Percentiles rank a stretch among this genome's conserved stretches.
Evolutionary conservation across 2,888 invertebrate species (phyloP).

Genomic region (Brassicogethes aeneus): DNA sequence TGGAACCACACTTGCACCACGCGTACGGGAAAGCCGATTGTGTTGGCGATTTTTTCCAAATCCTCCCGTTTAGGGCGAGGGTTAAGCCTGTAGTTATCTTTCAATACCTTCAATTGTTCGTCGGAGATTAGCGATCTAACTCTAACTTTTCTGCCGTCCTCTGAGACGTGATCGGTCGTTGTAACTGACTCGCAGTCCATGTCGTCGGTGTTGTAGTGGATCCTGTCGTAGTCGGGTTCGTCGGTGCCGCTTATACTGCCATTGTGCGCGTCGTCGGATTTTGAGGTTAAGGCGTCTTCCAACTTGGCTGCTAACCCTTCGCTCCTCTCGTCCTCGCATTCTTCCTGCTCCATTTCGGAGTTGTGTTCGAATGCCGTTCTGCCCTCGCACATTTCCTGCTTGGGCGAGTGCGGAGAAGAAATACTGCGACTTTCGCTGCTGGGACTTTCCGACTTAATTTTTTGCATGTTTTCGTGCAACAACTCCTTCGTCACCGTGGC

Average conservation of each 20-base stretch:
- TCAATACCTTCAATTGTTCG: conserved; percentile 82
- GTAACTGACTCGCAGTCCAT: conserved; percentile 46
- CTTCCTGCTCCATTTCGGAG: conserved; percentile 60
- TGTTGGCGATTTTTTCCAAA: conserved; percentile 78
- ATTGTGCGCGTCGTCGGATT: conserved; percentile 46
- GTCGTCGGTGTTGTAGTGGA: conserved; percentile 44
- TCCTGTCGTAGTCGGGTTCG: conserved; percentile 40
- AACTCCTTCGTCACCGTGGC: conserved; percentile 67
- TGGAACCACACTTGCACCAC: conserved; percentile 96
- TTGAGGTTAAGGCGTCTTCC: conserved; percentile 53
- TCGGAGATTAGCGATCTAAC: conserved; percentile 92
- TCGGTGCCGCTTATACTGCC: conserved; percentile 35
- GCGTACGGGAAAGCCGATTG: conserved; percentile 63
- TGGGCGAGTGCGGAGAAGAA: conserved; percentile 30
- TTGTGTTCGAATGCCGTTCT: conserved; percentile 48
- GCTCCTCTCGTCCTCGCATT: conserved; percentile 57
- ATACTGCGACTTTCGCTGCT: conserved; percentile 41
- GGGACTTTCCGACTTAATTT: conserved; percentile 51
- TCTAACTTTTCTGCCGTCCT: conserved; percentile 69
- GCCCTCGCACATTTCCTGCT: conserved; percentile 43
- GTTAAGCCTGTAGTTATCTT: conserved; percentile 82
- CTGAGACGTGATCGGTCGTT: conserved; percentile 39
- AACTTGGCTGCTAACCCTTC: conserved; percentile 73
- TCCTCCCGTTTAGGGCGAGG: conserved; percentile 92
- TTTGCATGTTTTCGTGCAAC: conserved; percentile 60